A percentile compares a stretch with the other conserved stretches of the same genome.
Evolutionary conservation across 2,888 invertebrate genomes (phyloP).

Genomic region (Drosophila meridionalis): DNA sequence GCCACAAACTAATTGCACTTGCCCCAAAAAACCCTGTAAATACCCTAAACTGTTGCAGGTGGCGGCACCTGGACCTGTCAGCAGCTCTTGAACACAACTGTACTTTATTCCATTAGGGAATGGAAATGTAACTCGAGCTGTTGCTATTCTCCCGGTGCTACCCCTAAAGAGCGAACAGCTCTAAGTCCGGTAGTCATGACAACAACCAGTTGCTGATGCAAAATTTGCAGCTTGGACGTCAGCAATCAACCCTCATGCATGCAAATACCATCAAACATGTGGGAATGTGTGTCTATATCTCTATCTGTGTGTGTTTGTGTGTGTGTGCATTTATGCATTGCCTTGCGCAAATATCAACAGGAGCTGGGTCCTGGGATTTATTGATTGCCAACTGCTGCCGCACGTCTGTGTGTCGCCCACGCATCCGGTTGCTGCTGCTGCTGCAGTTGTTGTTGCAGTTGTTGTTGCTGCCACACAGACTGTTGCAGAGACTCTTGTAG

Average conservation of each 20-base stretch:
- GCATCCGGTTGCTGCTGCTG: constrained; percentile 43
- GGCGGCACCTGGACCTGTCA: constrained; percentile 20
- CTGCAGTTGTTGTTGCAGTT: background rate
- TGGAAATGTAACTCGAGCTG: constrained; percentile 26
- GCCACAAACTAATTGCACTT: constrained; percentile 1
- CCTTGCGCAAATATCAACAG: constrained; percentile 73
- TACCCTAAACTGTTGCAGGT: background rate
- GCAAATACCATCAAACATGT: constrained; percentile 2
- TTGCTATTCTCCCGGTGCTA: constrained; percentile 1
- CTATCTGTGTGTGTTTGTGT: background rate
- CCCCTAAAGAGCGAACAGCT: background rate
- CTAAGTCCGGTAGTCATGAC: constrained; percentile 52
- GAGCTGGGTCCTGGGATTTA: constrained; percentile 76
- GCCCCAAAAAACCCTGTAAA: background rate
- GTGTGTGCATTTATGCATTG: constrained; percentile 69
- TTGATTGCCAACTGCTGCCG: constrained; percentile 64
- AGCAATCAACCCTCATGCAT: constrained; percentile 57
- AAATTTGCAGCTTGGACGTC: constrained; percentile 63
- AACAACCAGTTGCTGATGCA: constrained; percentile 68
- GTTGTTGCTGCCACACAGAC: constrained; percentile 9
- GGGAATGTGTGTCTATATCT: background rate
- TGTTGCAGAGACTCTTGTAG: constrained; percentile 32
- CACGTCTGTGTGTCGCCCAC: constrained; percentile 39
- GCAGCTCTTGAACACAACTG: constrained; percentile 44
- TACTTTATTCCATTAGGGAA: constrained; percentile 42